Evolutionary conservation across 2,888 invertebrate species (phyloP).

Genomic region (Camponotus fellah): DNA sequence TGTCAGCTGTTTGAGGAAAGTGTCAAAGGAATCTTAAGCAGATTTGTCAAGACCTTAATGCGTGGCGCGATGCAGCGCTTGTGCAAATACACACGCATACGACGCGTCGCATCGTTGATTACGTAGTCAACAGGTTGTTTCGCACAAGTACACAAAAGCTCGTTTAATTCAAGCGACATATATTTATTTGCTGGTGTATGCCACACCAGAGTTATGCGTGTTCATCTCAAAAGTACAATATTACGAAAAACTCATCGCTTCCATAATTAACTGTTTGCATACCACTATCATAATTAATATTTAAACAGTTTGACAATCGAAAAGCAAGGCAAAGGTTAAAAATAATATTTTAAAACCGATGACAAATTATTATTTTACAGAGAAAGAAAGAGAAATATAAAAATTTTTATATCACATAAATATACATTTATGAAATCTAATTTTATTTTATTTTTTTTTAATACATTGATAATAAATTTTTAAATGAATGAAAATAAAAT

Average conservation of each 20-base stretch:
- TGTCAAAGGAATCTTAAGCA: conserved; percentile 60
- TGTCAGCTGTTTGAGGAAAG: conserved; percentile 60
- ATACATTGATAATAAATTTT: background rate
- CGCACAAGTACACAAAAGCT: conserved; percentile 41
- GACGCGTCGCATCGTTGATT: conserved; percentile 52
- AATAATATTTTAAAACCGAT: background rate
- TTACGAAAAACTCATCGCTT: background rate
- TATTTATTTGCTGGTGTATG: background rate
- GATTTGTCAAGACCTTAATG: conserved; percentile 54
- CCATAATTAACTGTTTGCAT: background rate
- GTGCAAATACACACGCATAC: conserved; percentile 39
- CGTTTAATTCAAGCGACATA: conserved; percentile 28
- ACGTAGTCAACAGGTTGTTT: conserved; percentile 56
- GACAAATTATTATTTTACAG: background rate
- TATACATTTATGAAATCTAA: background rate
- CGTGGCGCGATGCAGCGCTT: conserved; percentile 34
- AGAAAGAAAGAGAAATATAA: background rate
- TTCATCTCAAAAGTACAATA: background rate
- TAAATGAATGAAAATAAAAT: background rate
- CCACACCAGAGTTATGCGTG: background rate
- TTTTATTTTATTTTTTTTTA: background rate
- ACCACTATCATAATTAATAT: background rate
- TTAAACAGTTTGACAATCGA: background rate
- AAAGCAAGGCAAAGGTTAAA: background rate
- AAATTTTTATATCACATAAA: background rate